Base-by-base conservation (phyloP, 2,888 invertebrate species). In the Candidula unifasciata region DNA sequence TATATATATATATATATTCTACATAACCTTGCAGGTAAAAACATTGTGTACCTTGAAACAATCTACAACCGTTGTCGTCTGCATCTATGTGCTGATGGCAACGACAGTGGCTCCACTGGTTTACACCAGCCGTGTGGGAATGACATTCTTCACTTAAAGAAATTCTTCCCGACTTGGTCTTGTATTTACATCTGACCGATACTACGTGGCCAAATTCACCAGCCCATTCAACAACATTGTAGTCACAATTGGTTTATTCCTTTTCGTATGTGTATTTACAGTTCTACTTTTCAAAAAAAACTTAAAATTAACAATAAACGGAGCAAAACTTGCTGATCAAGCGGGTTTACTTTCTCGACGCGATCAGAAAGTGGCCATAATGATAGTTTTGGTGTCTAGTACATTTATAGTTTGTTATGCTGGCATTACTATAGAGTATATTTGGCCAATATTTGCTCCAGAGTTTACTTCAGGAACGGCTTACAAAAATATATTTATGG, bases 21-120 rank as follows among this genome's bases (percentile, higher is more conserved):
- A n/a, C n/a, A n/a, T n/a, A n/a, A n/a, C n/a, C 13, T 37, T 82
- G n/a, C 71, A 82, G 82, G 33, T 82, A 24, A 82, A 82, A n/a
- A 35, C 54, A 13, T 27, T 74, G n/a, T 37, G 24, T 21, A 73
- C 74, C 21, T 74, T 60, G 3, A 10, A 27, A 57, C n/a, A 60
- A n/a, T 27, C 82, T 13, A 3, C 13, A 21, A 0, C 52, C 3
- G 21, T 68, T 18, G 60, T 33, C 37, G n/a, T 57, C 5, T 2
- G n/a, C 1, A 30, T 69, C 2, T 82, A 73, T 30, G n/a, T 82
- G 35, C 18, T 74, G 13, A 71, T 82, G 73, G 73, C 57, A 1
- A 30, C 30, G 0, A 82, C 82, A 2, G n/a, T 82, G 33, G 33
- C 71, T 16, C 82, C 82, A 8, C 35, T 82, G 21, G 37, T 57